Evolutionary conservation across 2,888 invertebrate species (phyloP), one percentile per base, ranked within the genome.

Genomic region (Xylocampa areola): DNA sequence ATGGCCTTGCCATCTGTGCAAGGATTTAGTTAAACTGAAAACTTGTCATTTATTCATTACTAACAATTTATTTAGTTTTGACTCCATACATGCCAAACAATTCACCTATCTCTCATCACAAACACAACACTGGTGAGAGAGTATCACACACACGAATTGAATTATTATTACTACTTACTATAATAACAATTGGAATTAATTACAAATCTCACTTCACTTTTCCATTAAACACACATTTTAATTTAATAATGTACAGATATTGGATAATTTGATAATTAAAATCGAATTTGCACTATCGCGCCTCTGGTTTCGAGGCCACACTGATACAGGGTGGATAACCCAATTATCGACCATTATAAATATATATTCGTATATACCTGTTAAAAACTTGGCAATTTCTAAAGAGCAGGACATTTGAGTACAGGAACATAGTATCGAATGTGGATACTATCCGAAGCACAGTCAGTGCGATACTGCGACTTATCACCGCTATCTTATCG

Each of bases 331-430:
- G 58, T 66, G 48, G 21, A 47, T 25, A 63, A 52, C 64, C 57
- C 52, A 49, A 50, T 67, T 70, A 58, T 55, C 52, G 61, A 54
- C 32, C 29, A 65, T 53, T 41, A 62, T 51, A 49, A 30, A 48
- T 57, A 50, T 47, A 47, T 29, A 47, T 52, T 39, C 10, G 52
- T 40, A 65, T 27, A 67, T 82, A 90, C 90, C 91, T 90, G 86
- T 83, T 62, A 91, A 75, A 77, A 80, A 86, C 76, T 87, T 87
- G 67, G 86, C 84, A 50, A 89, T 73, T 53, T 84, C 79, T 57
- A 86, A 64, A 37, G 89, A 79, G 81, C 91, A 92, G 85, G 90
- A 90, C 90, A 89, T 90, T 78, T 73, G 82, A 50, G 66, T 76
- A 48, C 62, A 70, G 54, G 65, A 67, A 69, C 86, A 85, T 85